These are phyloP conservation scores for Anguilla obscura DNA, from an alignment of 2,797 vertebrate species.

Conservation along the genomic window DNA sequence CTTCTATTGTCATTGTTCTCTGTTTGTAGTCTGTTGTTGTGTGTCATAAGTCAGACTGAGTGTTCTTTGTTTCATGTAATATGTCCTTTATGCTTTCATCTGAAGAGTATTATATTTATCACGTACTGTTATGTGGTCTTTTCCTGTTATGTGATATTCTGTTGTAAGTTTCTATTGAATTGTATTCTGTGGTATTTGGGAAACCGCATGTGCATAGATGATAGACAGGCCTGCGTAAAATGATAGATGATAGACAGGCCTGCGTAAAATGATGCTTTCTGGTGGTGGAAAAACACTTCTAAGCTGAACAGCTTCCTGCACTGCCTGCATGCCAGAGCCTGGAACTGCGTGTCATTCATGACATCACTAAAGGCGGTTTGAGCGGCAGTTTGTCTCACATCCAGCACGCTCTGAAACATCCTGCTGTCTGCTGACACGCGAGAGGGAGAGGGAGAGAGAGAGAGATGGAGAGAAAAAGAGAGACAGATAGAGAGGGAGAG, in stretches of 20 bases:
- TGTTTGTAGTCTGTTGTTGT: not conserved
- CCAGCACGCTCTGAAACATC: not conserved
- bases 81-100: not conserved
- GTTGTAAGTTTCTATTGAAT: not conserved
- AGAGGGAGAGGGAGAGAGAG: no score
- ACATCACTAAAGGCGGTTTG: not conserved
- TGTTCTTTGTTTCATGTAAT: not conserved
- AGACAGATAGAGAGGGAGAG: no score
- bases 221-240: not conserved
- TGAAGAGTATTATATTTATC: not conserved
- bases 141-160: not conserved
- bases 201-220: not conserved
- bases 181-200: not conserved
- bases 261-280: no score
- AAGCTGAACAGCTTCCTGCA: not conserved
- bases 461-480: no score
- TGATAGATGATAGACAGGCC: not conserved
- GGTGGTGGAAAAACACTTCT: no score
- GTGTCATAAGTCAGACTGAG: not conserved
- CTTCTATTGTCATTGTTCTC: not conserved
- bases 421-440: not conserved
- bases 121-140: not conserved
- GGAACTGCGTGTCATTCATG: not conserved
- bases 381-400: not conserved
- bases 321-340: not conserved